Evolutionary conservation across 2,888 invertebrate species (phyloP), one percentile per base, ranked within the genome.

Genomic region (Pristionchus maxplancki): DNA sequence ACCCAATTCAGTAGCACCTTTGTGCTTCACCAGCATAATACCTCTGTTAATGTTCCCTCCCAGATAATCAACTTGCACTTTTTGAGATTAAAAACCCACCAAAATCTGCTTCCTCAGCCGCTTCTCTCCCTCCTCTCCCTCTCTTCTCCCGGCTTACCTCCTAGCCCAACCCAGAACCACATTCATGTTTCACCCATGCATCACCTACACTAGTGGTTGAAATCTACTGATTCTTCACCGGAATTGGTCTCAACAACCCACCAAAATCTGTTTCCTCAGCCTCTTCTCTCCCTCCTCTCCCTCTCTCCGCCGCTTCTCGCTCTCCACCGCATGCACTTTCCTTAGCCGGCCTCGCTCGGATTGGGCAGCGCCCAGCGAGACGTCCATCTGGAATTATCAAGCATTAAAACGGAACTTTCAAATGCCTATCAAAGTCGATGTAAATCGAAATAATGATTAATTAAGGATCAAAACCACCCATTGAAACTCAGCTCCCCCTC

Each of bases 231-330:
- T n/a, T n/a, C n/a, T n/a, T n/a, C n/a, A n/a, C n/a, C n/a, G n/a
- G n/a, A n/a, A n/a, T n/a, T n/a, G n/a, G n/a, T n/a, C n/a, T n/a
- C 13, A 53, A 81, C 5, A 71, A 40, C 62, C 3, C 5, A 91
- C 91, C 74, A 97, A 96, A 93, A 98, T 98, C 95, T 98, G 97
- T 95, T 98, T 98, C 90, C 97, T 96, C 92, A 98, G 96, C 95
- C 98, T 98, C 96, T 97, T 97, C 95, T 99, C 98, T 40, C 97
- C 97, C 81, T 97, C 96, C 90, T 96, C 96, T 95, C 97, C 98
- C 94, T 97, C 97, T 95, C 98, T 98, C 93, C 97, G 96, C 94
- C 95, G 95, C 92, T 96, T 95, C 81, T 96, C 96, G 88, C 95
- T 90, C 71, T 96, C 96, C 89, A 94, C 93, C 34, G 95, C 95